phyloP scores from a whole-genome alignment of 2,888 invertebrate genomes.

The Mimumesa dahlbomi region DNA sequence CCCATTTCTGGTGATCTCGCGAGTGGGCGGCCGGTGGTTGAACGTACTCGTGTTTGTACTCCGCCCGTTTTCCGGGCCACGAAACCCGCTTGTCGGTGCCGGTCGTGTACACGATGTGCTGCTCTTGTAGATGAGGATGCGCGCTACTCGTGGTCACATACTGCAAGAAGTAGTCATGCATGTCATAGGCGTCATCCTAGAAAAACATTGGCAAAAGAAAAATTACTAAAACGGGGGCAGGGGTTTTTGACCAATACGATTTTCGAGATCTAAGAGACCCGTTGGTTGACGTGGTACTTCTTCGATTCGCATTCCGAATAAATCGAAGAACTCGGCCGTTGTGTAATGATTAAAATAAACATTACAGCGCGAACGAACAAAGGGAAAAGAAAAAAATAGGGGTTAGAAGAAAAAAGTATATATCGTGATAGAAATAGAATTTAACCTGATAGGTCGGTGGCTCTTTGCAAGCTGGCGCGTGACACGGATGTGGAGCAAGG shows the following conservation, averaged over 20 bases:
- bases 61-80: conserved; percentile 81
- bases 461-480: conserved; percentile 82
- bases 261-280: not conserved
- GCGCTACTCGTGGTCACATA: conserved; percentile 80
- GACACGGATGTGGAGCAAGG: conserved; percentile 80
- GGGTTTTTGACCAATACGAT: not conserved
- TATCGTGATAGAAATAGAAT: conserved; percentile 19
- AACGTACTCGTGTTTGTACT: conserved; percentile 82
- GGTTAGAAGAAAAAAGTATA: not conserved
- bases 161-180: conserved; percentile 79
- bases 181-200: conserved; percentile 78
- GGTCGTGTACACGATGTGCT: conserved; percentile 81
- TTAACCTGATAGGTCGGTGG: conserved; percentile 79
- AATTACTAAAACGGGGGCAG: conserved; percentile 42
- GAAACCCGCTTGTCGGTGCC: conserved; percentile 83
- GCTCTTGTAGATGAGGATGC: conserved; percentile 80
- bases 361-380: too few species aligned
- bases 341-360: not conserved
- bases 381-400: not conserved
- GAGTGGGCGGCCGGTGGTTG: conserved; percentile 84
- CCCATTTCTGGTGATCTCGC: conserved; percentile 83
- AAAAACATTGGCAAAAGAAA: conserved; percentile 68
- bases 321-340: not conserved
- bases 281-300: not conserved
- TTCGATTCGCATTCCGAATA: too few species aligned